These are phyloP conservation scores for Drosophila leonis DNA, from an alignment of 2,888 invertebrate genomes.

Conservation along the genomic window DNA sequence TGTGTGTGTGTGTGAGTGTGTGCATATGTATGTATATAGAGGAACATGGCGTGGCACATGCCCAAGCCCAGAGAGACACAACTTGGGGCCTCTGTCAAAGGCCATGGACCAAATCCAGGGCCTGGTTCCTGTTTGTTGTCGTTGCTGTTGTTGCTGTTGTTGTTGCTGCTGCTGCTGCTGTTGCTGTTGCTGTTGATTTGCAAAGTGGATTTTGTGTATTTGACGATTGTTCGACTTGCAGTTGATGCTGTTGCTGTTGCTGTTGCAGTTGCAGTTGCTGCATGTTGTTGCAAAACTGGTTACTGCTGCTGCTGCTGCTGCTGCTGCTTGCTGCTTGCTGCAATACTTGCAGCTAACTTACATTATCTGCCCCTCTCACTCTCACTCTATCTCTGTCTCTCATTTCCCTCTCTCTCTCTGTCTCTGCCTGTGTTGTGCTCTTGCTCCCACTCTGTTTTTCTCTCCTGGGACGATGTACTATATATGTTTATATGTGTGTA, in stretches of 20 bases:
- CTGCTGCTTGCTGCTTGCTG: slow-evolving; percentile 44
- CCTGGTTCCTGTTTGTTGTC: slow-evolving; percentile 47
- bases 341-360: slow-evolving; percentile 40
- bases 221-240: slow-evolving; percentile 75
- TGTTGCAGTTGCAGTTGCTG: slow-evolving; percentile 17
- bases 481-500: background rate
- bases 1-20: background rate
- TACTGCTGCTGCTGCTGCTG: slow-evolving; percentile 43
- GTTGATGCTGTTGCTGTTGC: slow-evolving; percentile 28
- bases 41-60: slow-evolving; percentile 11
- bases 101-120: slow-evolving; percentile 54
- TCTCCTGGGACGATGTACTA: slow-evolving; percentile 1
- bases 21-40: background rate
- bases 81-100: slow-evolving; percentile 45
- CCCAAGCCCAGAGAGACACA: slow-evolving; percentile 17
- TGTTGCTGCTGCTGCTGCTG: too few species aligned
- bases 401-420: background rate
- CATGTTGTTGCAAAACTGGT: slow-evolving; percentile 69
- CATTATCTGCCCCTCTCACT: slow-evolving; percentile 9
- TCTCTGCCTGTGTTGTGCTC: background rate
- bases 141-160: background rate
- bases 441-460: slow-evolving; percentile 17
- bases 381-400: background rate
- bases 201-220: slow-evolving; percentile 80
- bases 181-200: slow-evolving; percentile 68